Base-by-base conservation (phyloP, 2,888 invertebrate genomes). In the Patella ulyssiponensis region DNA sequence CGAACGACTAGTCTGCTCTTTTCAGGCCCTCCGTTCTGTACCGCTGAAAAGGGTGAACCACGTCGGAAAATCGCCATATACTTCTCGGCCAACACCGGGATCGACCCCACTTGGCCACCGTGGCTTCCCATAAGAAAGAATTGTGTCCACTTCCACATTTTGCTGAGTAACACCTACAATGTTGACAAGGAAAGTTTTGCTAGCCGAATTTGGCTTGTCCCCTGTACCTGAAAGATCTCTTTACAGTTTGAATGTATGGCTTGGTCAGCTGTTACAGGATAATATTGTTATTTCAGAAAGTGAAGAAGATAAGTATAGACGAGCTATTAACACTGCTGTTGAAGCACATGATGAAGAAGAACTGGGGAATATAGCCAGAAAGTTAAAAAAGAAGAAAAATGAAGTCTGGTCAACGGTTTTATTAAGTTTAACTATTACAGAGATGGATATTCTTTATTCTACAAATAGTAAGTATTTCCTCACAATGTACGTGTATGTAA, bases 261-360 rank as follows among this genome's bases (percentile, higher is more conserved):
- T 44, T 44, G 44, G 44, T 44, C 9, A 9, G 44, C 44, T 44
- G 9, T 44, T 44, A 44, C 44, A 44, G 7, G 44, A 44, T 44
- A 5, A 7, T 7, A 9, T 44, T 44, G 44, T 9, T 51, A 71
- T 75, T 77, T 20, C 73, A 85, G 87, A 85, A 71, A 77, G 86
- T 15, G 71, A 73, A n/a, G 58, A 82, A 14, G 86, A 87, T 0
- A 80, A 85, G 14, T 64, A 23, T 11, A 64, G 64, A 20, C 20
- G 64, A 64, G 64, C 64, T 64, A 23, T 64, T 23, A 23, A 23
- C 11, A 64, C 23, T 11, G 64, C 54, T 51, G 51, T 74, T 44
- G 64, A n/a, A 7, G 51, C 56, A 44, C 64, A 70, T 12, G 64
- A 33, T 15, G 33, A 74, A 17, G 69, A 56, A 14, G 74, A 73